These are phyloP conservation scores for Bolinopsis microptera DNA, from an alignment of 37 sponge, comb jelly and placozoan species.

Conservation along the genomic window DNA sequence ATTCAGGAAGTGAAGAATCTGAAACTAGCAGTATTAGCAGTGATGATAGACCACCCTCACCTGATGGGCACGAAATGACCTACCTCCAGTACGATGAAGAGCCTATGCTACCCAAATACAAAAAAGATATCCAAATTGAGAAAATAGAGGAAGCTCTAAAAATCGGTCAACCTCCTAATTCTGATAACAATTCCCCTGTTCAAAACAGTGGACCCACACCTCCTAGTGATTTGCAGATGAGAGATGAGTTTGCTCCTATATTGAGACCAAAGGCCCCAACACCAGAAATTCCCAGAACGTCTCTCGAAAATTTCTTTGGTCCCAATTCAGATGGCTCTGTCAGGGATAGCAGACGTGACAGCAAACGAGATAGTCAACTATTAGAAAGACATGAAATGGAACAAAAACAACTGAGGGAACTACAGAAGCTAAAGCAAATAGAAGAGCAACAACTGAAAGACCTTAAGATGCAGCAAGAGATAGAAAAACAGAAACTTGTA, in stretches of 20 bases:
- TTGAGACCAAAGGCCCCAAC: background rate
- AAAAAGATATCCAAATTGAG: background rate
- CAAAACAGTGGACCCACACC: background rate
- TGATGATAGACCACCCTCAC: conserved; percentile 60
- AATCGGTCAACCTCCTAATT: background rate
- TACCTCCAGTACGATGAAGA: conserved; percentile 60
- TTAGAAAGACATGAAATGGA: background rate
- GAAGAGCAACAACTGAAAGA: background rate
- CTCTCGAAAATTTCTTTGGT: conserved; percentile 51
- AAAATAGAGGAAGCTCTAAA: background rate
- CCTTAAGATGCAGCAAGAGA: background rate
- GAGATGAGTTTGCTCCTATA: background rate
- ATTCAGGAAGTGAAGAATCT: conserved; percentile 22
- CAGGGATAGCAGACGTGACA: background rate
- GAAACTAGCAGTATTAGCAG: conserved; percentile 35
- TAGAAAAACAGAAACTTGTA: background rate
- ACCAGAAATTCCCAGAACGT: conserved; percentile 19
- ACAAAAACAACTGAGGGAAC: background rate
- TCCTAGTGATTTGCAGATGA: background rate
- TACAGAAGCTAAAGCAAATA: background rate
- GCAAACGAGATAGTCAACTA: background rate
- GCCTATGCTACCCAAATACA: conserved; percentile 36
- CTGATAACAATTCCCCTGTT: background rate
- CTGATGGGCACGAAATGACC: conserved; percentile 61
- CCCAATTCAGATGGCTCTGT: background rate